Conservation (phyloP, 1,140 invertebrate genomes). For the Nasonia longicornis region DNA sequence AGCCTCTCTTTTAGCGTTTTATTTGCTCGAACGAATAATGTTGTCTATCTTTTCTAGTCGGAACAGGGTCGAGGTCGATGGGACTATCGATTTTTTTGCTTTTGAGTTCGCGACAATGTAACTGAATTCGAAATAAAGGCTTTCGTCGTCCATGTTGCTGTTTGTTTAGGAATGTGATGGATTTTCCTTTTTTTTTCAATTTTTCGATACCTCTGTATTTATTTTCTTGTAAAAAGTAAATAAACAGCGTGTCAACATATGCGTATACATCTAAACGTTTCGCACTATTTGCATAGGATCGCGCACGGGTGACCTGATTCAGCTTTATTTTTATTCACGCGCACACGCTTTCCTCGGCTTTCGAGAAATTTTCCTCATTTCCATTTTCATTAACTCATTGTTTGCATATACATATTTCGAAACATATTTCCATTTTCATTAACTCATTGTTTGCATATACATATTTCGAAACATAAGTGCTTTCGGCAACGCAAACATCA, state of each 20-base stretch:
- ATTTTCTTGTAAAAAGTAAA: too few species aligned
- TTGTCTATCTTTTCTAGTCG: not conserved
- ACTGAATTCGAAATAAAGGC: not conserved
- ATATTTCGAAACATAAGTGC: not conserved
- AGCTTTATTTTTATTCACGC: not conserved
- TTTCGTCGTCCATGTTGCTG: not conserved
- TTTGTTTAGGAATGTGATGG: not conserved
- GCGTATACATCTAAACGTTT: too few species aligned
- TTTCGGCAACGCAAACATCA: not conserved
- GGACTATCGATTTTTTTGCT: not conserved
- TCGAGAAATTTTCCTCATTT: not conserved
- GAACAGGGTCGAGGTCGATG: not conserved
- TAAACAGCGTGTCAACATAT: too few species aligned
- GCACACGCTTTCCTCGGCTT: not conserved
- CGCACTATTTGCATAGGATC: not conserved
- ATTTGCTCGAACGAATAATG: not conserved
- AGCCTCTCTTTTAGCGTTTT: not conserved
- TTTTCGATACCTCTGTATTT: too few species aligned
- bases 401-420: not conserved
- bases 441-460: not conserved
- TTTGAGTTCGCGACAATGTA: not conserved
- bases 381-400: not conserved
- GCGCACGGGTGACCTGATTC: not conserved
- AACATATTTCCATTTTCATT: not conserved
- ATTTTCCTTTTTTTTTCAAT: too few species aligned